These are phyloP conservation scores for Sebastes elongatus DNA, from an alignment of 2,797 vertebrate species.

Conservation along the genomic window DNA sequence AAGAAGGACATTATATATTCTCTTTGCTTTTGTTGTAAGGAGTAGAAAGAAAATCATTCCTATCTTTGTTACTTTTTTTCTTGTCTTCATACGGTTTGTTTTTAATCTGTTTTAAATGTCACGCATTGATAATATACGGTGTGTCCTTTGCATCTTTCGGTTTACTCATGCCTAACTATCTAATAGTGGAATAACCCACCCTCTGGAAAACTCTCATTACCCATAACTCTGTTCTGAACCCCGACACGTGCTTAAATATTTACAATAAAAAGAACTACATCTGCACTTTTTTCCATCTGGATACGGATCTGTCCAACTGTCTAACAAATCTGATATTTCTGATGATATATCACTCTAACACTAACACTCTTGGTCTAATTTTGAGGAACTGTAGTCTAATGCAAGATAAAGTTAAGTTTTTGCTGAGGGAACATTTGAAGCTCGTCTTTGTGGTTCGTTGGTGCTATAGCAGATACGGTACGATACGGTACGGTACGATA, in stretches of 20 bases:
- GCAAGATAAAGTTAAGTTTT: not conserved
- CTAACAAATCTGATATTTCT: not conserved
- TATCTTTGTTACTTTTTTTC: not conserved
- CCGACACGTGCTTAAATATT: not conserved
- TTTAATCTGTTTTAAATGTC: not conserved
- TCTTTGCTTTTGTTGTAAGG: slow-evolving; percentile 14
- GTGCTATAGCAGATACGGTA: not conserved
- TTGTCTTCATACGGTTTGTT: not conserved
- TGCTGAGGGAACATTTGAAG: not conserved
- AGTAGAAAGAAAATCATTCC: not conserved
- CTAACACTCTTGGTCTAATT: too few relatives aligned
- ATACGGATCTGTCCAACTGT: not conserved
- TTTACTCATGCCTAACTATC: not conserved
- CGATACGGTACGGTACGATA: too few relatives aligned
- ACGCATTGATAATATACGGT: not conserved
- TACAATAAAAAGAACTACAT: not conserved
- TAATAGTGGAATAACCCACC: not conserved
- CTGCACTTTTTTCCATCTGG: not conserved
- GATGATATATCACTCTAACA: fast-evolving
- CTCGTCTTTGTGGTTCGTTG: not conserved
- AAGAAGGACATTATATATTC: slow-evolving; percentile 10
- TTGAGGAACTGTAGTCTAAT: too few relatives aligned
- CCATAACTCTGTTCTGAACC: not conserved
- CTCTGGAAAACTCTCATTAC: not conserved
- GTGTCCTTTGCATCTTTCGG: not conserved